phyloP scores from a whole-genome alignment of 2,888 invertebrate genomes.

The Empis stercorea region DNA sequence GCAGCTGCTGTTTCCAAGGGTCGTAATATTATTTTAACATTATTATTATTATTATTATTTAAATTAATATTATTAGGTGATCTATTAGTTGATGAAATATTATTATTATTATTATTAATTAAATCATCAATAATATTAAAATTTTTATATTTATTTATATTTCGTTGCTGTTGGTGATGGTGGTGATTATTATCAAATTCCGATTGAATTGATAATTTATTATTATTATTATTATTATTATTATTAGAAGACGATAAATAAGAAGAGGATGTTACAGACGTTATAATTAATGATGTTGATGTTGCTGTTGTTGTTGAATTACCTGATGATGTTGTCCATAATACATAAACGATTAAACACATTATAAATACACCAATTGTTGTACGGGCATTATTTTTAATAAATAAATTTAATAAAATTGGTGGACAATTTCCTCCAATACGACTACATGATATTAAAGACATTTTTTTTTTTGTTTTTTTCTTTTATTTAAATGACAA shows the following conservation, averaged over 20 bases:
- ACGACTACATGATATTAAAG: conserved; percentile 5
- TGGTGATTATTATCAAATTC: neutral
- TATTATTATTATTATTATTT: conserved; percentile 18
- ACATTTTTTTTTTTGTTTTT: conserved; percentile 1
- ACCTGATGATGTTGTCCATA: conserved; percentile 22
- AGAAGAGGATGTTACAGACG: neutral
- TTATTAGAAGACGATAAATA: too few relatives aligned
- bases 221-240: too few relatives aligned
- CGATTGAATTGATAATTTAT: neutral
- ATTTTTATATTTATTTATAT: too few relatives aligned
- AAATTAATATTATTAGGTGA: conserved; percentile 7
- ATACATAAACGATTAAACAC: conserved; percentile 18
- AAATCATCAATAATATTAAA: too few relatives aligned
- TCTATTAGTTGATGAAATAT: too few relatives aligned
- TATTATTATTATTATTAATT: too few relatives aligned
- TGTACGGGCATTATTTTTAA: conserved; percentile 16
- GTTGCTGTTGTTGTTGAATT: conserved; percentile 8
- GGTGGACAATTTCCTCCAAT: conserved; percentile 7
- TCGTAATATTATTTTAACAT: conserved; percentile 14
- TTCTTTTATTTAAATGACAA: neutral
- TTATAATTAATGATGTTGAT: neutral
- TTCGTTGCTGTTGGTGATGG: neutral
- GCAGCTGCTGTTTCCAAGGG: conserved; percentile 7
- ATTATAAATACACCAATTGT: conserved; percentile 17
- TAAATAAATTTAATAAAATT: conserved; percentile 10